Conservation (phyloP, 2,113 vertebrate species). For the Charina bottae region DNA sequence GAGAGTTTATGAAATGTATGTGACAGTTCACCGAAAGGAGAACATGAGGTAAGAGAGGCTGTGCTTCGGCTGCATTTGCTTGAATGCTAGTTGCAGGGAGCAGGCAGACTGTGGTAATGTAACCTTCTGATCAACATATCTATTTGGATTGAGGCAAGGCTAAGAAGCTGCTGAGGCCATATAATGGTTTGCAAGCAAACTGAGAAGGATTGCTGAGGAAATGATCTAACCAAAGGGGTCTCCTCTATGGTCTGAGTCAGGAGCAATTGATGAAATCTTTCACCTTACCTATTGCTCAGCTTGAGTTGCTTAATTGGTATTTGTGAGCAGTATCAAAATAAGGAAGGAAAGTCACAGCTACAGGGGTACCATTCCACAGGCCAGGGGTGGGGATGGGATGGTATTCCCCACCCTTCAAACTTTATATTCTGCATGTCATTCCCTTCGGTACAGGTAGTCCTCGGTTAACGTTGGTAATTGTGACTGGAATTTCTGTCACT, state of each 20-base stretch:
- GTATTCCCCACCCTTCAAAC: not conserved
- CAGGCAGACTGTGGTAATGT: conserved; percentile 3
- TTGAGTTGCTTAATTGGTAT: not conserved
- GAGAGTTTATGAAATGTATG: conserved; percentile 97
- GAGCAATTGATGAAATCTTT: not conserved
- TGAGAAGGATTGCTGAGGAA: not conserved
- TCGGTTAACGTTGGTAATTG: not conserved
- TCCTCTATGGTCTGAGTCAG: conserved; percentile 6
- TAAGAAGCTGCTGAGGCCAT: not conserved
- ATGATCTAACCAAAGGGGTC: not conserved
- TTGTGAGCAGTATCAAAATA: not conserved
- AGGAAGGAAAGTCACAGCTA: not conserved
- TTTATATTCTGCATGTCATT: not conserved
- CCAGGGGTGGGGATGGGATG: not conserved
- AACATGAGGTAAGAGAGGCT: conserved; percentile 87
- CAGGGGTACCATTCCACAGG: not conserved
- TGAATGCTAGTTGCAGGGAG: conserved; percentile 18
- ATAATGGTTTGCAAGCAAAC: conserved; percentile 27
- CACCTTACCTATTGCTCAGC: not conserved
- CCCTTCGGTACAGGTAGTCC: not conserved
- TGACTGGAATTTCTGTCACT: not conserved
- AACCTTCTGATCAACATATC: not conserved
- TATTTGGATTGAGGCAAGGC: not conserved
- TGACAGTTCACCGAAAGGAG: conserved; percentile 98
- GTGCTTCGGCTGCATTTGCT: conserved; percentile 36